Base-by-base conservation (phyloP, 2,888 invertebrate genomes). In the Meghimatium bilineatum region DNA sequence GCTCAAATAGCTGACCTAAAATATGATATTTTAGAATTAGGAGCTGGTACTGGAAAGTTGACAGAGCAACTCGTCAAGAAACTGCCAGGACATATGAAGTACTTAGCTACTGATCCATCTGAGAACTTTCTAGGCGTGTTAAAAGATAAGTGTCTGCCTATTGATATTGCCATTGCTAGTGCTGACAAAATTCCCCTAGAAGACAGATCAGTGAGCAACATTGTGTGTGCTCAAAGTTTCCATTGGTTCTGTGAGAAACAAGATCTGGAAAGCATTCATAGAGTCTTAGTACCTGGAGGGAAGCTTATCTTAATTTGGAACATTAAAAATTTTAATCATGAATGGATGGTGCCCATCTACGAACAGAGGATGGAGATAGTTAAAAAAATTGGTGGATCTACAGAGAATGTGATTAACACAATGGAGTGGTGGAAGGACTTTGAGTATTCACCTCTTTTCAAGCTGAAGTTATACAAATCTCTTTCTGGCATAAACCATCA, bases 11-110 rank as follows among this genome's bases (percentile, higher is more conserved):
- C 14, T n/a, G 29, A 10, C 23, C 77, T 82, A 17, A 71, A 82
- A 34, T 88, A 87, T 84, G 85, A 89, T 74, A 83, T 89, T 38
- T 72, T 90, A 6, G 90, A 90, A 76, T 86, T 90, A 52, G 90
- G 90, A 32, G 89, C 90, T 60, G 90, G 90, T 26, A 90, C 90
- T 26, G 90, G 90, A 6, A 89, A 89, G 74, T 87, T 90, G 71
- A 90, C 90, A 8, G 76, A 87, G 66, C 56, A 20, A 23, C 63
- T 83, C 20, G 23, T 44, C 71, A 77, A 26, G 52, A 83, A 71
- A 26, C 49, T 83, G 29, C 71, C 83, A 12, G 36, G 44, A 10
- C 17, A 63, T 38, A 32, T 44, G 20, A 80, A 49, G 17, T 91
- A 89, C 75, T 66, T 90, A 29, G 91, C 89, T 10, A 88, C 88